phyloP scores from a whole-genome alignment of 1,140 invertebrate species.

The Bombus waltoni region DNA sequence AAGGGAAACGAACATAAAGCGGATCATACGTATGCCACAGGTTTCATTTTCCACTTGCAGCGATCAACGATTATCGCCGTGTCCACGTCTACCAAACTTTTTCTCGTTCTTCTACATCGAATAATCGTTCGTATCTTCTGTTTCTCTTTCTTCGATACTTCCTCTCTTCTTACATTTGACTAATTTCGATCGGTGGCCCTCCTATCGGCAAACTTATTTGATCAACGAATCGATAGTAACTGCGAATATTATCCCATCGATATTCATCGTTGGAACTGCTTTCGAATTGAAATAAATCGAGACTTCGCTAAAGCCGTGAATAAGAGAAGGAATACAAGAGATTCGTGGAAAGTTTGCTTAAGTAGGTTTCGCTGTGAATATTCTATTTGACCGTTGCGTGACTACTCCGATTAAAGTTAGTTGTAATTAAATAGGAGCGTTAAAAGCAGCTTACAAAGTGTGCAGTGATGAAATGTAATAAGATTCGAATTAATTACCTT shows the following conservation, averaged over 20 bases:
- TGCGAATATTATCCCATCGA: constrained; percentile 46
- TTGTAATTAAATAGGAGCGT: constrained; percentile 12
- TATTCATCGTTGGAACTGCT: constrained; percentile 24
- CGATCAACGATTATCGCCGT: neutral
- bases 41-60: neutral
- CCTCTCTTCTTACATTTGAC: neutral
- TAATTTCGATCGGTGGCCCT: constrained; percentile 38
- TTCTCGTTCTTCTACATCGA: constrained; percentile 3
- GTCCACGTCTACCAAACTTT: neutral
- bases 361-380: neutral
- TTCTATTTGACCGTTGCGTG: neutral
- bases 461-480: neutral
- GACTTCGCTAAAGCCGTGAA: neutral
- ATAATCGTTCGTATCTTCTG: constrained; percentile 30
- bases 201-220: constrained; percentile 41
- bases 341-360: neutral
- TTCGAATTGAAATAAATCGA: constrained; percentile 53
- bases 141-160: constrained; percentile 11
- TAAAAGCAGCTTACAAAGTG: neutral
- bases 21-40: no score
- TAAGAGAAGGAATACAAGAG: neutral
- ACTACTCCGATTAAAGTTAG: constrained; percentile 6
- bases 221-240: constrained; percentile 42
- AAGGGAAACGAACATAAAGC: neutral
- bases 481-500: neutral